Evolutionary conservation across 2,797 vertebrate species (phyloP), one percentile per base, ranked within the genome.

Genomic region (Falco rusticolus): DNA sequence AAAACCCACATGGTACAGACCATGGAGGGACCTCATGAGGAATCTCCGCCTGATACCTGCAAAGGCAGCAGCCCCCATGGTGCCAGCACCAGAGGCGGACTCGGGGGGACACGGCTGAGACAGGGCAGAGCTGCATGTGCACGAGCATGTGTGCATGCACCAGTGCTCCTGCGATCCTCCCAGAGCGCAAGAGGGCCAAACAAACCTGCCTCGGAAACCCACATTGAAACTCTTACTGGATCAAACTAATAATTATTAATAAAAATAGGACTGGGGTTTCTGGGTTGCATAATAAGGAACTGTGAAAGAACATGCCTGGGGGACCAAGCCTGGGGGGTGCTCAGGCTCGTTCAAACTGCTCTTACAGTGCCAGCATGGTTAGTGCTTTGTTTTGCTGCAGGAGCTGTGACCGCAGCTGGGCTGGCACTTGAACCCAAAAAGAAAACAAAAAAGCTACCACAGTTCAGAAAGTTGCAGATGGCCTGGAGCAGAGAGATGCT

Each of bases 1-100:
- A 11, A 26, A 53, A 22, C 15, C 13, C 3, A 0, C 2, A 13
- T 0, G 6, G 26, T 5, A 18, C 31, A 18, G 37, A 37, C 15
- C 18, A 4, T 26, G 37, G 51, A 65, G 53, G 22, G 16, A 68
- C 29, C 34, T 61, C 78, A 6, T 13, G 0, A 68, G n/a, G 39
- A 41, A 37, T 2, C 15, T 9, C 45, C 59, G 28, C 76, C 20
- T 13, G 14, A 57, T 5, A 28, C 31, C 50, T 16, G 11, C 45
- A 12, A 22, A 51, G 66, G 80, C 9, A 3, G 51, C 51, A 59
- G 59, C 33, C 16, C 31, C 57, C 33, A 16, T 1, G 1, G 53
- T 37, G 9, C 5, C 2, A 3, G 48, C 10, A 41, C 47, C 3
- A 3, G 33, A 31, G 37, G 2, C 33, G 59, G 51, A 20, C 24